Conservation (phyloP, 2,888 invertebrate genomes). For the Melolontha melolontha region DNA sequence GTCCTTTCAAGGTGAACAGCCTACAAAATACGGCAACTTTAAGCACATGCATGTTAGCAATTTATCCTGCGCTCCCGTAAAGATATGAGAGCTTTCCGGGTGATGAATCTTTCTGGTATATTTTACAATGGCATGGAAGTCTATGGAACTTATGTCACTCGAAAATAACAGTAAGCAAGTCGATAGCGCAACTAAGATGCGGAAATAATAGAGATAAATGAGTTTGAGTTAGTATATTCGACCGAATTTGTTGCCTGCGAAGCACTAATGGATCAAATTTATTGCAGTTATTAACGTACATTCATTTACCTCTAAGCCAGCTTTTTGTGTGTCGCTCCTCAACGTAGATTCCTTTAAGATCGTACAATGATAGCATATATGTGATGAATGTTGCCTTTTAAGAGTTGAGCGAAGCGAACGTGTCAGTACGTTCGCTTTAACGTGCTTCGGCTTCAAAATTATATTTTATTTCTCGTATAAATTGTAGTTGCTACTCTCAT, state of each 20-base stretch:
- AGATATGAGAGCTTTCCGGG: constrained; percentile 45
- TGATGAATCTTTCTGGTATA: constrained; percentile 58
- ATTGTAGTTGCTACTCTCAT: too few relatives aligned
- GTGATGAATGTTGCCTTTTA: too few relatives aligned
- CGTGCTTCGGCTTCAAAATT: too few relatives aligned
- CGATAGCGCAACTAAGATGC: constrained; percentile 55
- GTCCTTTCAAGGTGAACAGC: too few relatives aligned
- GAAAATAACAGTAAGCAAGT: constrained; percentile 42
- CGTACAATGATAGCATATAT: too few relatives aligned
- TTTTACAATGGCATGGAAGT: constrained; percentile 59
- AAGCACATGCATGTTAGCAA: constrained; percentile 16
- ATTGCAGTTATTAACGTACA: constrained; percentile 49
- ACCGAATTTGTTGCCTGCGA: constrained; percentile 46
- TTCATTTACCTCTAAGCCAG: constrained; percentile 1
- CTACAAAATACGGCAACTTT: constrained; percentile 6
- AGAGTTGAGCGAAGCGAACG: too few relatives aligned
- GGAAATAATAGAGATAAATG: constrained; percentile 58
- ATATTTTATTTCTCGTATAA: too few relatives aligned
- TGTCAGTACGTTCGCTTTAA: too few relatives aligned
- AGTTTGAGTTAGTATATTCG: constrained; percentile 51
- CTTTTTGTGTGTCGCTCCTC: too few relatives aligned
- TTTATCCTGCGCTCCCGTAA: constrained; percentile 8
- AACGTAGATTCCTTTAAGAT: too few relatives aligned
- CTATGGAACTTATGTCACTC: constrained; percentile 53
- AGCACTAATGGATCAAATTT: constrained; percentile 55